phyloP scores from a whole-genome alignment of 1,140 invertebrate species.

The Prorops nasuta region DNA sequence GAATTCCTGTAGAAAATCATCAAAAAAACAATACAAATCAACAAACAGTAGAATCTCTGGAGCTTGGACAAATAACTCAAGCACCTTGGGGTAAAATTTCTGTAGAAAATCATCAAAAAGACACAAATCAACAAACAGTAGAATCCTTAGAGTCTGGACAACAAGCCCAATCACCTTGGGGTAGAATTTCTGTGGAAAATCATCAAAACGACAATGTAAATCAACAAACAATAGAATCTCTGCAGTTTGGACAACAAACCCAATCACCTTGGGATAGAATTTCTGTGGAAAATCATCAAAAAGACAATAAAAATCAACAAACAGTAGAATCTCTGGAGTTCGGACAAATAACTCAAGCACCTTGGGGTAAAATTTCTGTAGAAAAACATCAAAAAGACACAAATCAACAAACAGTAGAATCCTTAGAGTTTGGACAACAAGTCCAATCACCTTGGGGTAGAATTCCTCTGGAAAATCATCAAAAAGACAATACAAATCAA shows the following conservation, averaged over 20 bases:
- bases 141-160: background rate
- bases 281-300: background rate
- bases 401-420: too few relatives aligned
- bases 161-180: background rate
- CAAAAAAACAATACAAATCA: background rate
- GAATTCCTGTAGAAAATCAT: background rate
- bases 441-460: too few relatives aligned
- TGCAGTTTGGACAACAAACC: background rate
- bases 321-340: background rate
- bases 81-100: background rate
- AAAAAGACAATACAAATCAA: slow-evolving; percentile 1
- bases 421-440: too few relatives aligned
- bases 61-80: slow-evolving; percentile 3
- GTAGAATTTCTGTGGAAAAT: background rate
- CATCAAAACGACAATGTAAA: background rate
- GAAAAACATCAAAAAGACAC: too few relatives aligned
- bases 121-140: background rate
- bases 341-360: slow-evolving; percentile 3
- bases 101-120: background rate
- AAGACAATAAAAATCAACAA: background rate
- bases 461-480: background rate
- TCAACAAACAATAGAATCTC: slow-evolving; percentile 8
- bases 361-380: too few relatives aligned
- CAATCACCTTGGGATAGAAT: background rate
- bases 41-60: background rate